These are phyloP conservation scores for Ophraella communa DNA, from an alignment of 2,888 invertebrate species.

Conservation along the genomic window DNA sequence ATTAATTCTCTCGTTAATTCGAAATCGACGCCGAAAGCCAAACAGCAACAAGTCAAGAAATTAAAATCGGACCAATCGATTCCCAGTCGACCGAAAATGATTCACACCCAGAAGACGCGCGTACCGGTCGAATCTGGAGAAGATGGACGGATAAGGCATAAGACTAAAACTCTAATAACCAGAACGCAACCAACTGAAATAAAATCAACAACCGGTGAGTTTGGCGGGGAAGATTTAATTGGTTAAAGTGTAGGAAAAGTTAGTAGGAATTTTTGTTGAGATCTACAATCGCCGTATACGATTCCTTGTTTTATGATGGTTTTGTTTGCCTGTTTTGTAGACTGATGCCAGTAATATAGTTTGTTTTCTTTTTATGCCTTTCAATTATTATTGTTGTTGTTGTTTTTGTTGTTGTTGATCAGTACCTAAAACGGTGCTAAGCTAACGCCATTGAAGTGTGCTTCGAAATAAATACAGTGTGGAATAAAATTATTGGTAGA, in stretches of 20 bases:
- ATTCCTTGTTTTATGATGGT: too few relatives aligned
- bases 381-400: not conserved
- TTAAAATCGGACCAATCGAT: conserved; percentile 54
- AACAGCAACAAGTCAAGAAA: conserved; percentile 40
- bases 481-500: too few relatives aligned
- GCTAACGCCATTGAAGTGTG: too few relatives aligned
- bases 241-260: too few relatives aligned
- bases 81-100: conserved; percentile 74
- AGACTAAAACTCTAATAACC: conserved; percentile 66
- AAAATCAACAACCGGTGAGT: conserved; percentile 56
- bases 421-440: too few relatives aligned
- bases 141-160: conserved; percentile 63
- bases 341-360: too few relatives aligned
- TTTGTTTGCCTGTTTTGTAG: too few relatives aligned
- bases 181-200: conserved; percentile 62
- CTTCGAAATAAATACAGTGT: too few relatives aligned
- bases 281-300: too few relatives aligned
- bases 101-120: conserved; percentile 74
- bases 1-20: conserved; percentile 61
- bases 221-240: conserved; percentile 8
- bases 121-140: conserved; percentile 63
- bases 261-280: too few relatives aligned
- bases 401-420: too few relatives aligned
- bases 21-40: conserved; percentile 47
- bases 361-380: not conserved